Percentiles rank a stretch among this genome's conserved stretches.
Evolutionary conservation across 2,888 invertebrate species (phyloP).

Genomic region (Heteropelma amictum): DNA sequence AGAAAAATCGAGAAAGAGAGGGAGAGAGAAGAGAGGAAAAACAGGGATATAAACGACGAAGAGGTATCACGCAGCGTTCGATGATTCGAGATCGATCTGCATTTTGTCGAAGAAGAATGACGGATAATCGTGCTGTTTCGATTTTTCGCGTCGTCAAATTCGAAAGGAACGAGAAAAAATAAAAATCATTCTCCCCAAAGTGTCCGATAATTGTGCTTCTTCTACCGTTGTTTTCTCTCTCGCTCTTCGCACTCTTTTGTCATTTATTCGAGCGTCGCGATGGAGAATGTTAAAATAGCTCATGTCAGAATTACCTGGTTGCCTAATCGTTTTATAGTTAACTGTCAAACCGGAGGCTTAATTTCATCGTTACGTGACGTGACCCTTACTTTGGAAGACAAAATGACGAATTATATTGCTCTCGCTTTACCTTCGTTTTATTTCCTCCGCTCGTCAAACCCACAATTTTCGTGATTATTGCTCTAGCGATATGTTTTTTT

Average conservation of each 20-base stretch:
- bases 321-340: slow-evolving; percentile 48
- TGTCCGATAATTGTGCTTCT: slow-evolving; percentile 14
- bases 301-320: slow-evolving; percentile 7
- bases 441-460: slow-evolving; percentile 10
- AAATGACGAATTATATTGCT: slow-evolving; percentile 32
- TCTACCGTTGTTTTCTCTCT: slow-evolving; percentile 2
- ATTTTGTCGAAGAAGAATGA: background rate
- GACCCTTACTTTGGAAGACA: slow-evolving; percentile 37
- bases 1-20: too few species aligned
- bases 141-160: too few species aligned
- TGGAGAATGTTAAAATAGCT: slow-evolving; percentile 2
- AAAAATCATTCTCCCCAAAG: background rate
- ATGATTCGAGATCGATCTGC: background rate
- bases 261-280: background rate
- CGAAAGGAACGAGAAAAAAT: background rate
- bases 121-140: too few species aligned
- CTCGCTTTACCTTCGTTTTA: background rate
- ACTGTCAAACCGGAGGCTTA: slow-evolving; percentile 44
- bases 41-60: too few species aligned
- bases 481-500: slow-evolving; percentile 13
- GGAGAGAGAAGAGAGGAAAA: too few species aligned
- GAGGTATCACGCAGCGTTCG: background rate
- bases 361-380: slow-evolving; percentile 42
- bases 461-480: slow-evolving; percentile 53
- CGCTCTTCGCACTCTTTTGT: background rate